Conservation (phyloP, 2,113 vertebrate species). For the Choloepus hoffmanni region DNA sequence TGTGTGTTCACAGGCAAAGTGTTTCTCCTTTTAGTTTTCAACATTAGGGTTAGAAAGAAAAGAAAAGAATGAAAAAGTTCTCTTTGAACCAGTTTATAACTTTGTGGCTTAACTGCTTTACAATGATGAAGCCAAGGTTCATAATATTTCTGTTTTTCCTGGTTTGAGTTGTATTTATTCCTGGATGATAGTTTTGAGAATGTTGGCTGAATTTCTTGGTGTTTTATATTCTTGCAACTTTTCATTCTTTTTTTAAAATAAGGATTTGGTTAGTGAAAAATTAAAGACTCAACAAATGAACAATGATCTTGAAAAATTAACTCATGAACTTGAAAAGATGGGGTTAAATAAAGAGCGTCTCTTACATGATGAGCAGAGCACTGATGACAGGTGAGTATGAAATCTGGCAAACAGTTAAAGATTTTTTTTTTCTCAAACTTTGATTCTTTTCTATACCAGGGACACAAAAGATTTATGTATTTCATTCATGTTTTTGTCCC, state of each 20-base stretch:
- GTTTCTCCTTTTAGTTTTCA: slow-evolving; percentile 53
- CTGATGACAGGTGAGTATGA: slow-evolving; percentile 93
- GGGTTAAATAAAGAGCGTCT: slow-evolving; percentile 98
- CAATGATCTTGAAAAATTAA: slow-evolving; percentile 98
- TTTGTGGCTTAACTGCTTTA: slow-evolving; percentile 16
- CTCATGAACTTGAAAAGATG: slow-evolving; percentile 98
- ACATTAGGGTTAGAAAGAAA: slow-evolving; percentile 45
- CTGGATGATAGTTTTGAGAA: slow-evolving; percentile 10
- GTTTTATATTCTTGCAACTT: slow-evolving; percentile 61
- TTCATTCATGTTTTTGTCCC: neutral
- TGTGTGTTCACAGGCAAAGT: neutral
- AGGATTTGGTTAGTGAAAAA: slow-evolving; percentile 99
- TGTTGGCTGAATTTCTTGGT: slow-evolving; percentile 50
- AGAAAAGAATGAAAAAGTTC: neutral
- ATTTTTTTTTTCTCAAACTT: neutral
- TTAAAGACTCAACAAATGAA: slow-evolving; percentile 96
- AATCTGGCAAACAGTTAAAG: neutral
- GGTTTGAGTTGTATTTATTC: slow-evolving; percentile 27
- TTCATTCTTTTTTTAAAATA: slow-evolving; percentile 69
- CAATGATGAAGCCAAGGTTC: slow-evolving; percentile 33
- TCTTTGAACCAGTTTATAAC: neutral
- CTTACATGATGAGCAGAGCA: slow-evolving; percentile 94
- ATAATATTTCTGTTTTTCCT: neutral
- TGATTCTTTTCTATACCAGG: neutral
- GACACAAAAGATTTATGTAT: neutral